Evolutionary conservation across 2,888 invertebrate genomes (phyloP), one percentile per base, ranked within the genome.

Genomic region (Anodontia alba): DNA sequence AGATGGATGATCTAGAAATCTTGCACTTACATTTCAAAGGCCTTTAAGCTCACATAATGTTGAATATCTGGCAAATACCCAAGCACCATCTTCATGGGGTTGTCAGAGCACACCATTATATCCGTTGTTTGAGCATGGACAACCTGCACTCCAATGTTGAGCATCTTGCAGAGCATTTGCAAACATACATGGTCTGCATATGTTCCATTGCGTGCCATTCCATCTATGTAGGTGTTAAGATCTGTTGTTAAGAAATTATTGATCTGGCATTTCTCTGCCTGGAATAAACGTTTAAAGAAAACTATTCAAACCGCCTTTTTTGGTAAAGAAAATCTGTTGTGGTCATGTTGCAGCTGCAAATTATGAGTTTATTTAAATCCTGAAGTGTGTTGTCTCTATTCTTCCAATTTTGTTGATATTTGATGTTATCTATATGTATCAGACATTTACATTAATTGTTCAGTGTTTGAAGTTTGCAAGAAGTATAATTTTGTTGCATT

Each of bases 21-120:
- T 38, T 38, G 38, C 38, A 38, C 38, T 43, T 51, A 74, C 74
- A 46, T 74, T 26, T 67, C 46, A 20, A 67, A 0, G n/a, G 70
- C 69, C 33, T 78, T 69, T 15, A 78, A 23, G 26, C 78, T 78
- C 8, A 78, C 78, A 43, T 78, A 73, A 36, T 78, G 78, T 46
- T 78, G 69, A 0, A 73, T 1, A 33, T 69, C 78, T 73, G 78
- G 78, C 0, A 78, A 8, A 46, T 78, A 78, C 1, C 78, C 78
- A 36, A 68, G 15, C 17, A 67, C 73, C 43, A 78, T 1, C 10
- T 23, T 51, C 1, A 1, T 10, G 31, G 31, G 29, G 31, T 51
- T 67, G 0, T 29, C 42, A 8, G 57, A 15, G 12, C 23, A n/a
- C 57, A 57, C 26, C 29, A n/a, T 69, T 15, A 73, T 66, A 36